Percentiles rank a stretch among this genome's conserved stretches.
phyloP scores from a whole-genome alignment of 2,797 vertebrate genomes.

The Lates japonicus region DNA sequence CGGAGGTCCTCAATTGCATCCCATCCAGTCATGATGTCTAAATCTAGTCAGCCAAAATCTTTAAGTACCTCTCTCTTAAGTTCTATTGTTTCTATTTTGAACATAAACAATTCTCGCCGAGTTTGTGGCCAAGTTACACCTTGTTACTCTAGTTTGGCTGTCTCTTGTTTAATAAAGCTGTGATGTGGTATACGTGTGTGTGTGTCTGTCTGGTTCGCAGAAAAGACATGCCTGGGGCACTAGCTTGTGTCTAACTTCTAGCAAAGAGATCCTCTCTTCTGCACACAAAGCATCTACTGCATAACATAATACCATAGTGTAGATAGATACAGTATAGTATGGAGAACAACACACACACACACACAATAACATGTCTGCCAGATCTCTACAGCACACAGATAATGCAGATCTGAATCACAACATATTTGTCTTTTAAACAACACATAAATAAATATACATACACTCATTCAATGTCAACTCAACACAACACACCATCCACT shows the following conservation, averaged over 20 bases:
- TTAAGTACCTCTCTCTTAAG: background rate
- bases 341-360: conserved; percentile 1
- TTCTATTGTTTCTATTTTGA: conserved; percentile 3
- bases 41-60: background rate
- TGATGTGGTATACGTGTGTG: conserved; percentile 15
- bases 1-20: background rate
- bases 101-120: background rate
- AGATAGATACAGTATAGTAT: background rate
- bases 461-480: background rate
- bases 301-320: conserved; percentile 16
- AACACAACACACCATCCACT: background rate
- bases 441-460: too few species aligned
- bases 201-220: conserved; percentile 30
- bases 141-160: conserved; percentile 9
- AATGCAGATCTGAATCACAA: conserved; percentile 1
- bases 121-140: background rate
- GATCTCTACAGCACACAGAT: background rate
- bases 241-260: conserved; percentile 55
- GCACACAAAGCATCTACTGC: conserved; percentile 23
- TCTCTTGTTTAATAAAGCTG: conserved; percentile 16
- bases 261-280: conserved; percentile 40
- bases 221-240: conserved; percentile 50
- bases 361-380: background rate
- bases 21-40: background rate
- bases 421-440: conserved; percentile 8